Conservation (phyloP, 1,140 invertebrate genomes). For the Papilio polyxenes region DNA sequence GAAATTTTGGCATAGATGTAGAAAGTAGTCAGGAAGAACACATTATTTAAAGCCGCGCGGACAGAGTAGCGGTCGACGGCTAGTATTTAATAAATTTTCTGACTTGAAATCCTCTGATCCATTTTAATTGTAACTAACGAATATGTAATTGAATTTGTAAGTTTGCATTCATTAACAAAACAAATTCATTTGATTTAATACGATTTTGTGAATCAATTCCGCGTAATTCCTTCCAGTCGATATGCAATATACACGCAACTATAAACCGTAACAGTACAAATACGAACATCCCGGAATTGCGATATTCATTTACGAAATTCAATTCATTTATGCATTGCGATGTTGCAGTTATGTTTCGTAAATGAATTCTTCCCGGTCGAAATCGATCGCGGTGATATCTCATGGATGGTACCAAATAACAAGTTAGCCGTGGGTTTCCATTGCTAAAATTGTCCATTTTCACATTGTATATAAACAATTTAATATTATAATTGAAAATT, state of each 20-base stretch:
- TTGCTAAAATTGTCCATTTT: no score
- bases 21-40: no score
- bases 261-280: not conserved
- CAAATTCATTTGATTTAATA: not conserved
- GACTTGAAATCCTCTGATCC: no score
- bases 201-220: not conserved
- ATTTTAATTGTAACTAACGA: not conserved
- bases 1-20: no score
- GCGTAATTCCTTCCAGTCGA: not conserved
- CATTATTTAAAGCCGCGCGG: no score
- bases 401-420: not conserved
- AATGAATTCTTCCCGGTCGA: slow-evolving; percentile 1
- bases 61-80: no score
- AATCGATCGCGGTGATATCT: slow-evolving; percentile 1
- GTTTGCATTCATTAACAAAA: not conserved
- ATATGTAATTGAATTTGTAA: not conserved
- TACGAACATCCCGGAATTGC: slow-evolving; percentile 2
- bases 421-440: not conserved
- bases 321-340: slow-evolving; percentile 9
- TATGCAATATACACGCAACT: slow-evolving; percentile 5
- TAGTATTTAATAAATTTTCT: no score
- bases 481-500: not conserved
- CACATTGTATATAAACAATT: no score
- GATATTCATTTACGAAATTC: slow-evolving; percentile 5
- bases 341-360: slow-evolving; percentile 15